These are phyloP conservation scores for Cyprinodon diabolis DNA, from an alignment of 2,797 vertebrate species.

Conservation along the genomic window DNA sequence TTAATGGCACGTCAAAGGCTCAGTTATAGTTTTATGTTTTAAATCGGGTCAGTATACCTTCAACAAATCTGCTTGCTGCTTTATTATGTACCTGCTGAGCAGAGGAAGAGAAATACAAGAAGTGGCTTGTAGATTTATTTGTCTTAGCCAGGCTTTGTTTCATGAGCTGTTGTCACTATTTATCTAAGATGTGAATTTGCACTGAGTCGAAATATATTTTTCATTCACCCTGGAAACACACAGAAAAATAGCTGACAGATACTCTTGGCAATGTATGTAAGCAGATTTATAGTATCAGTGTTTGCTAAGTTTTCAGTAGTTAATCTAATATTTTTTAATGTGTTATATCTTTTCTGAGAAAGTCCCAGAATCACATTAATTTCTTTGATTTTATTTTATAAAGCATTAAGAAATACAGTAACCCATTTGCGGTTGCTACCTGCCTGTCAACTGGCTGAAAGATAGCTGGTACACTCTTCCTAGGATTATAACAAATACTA, in stretches of 20 bases:
- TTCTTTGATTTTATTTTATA: background rate
- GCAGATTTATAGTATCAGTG: background rate
- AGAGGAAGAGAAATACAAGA: background rate
- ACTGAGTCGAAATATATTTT: background rate
- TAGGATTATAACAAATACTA: background rate
- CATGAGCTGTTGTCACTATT: background rate
- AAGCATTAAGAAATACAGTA: background rate
- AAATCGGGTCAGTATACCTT: slow-evolving; percentile 20
- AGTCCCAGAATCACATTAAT: background rate
- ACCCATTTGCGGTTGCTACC: background rate
- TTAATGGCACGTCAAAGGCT: background rate
- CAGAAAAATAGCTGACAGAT: background rate
- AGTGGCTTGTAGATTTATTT: background rate
- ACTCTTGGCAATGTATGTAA: too few relatives aligned
- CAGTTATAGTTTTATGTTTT: background rate
- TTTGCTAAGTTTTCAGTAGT: background rate
- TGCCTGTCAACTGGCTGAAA: background rate
- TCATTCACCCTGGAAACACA: background rate
- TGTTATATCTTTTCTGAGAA: too few relatives aligned
- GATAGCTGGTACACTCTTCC: background rate
- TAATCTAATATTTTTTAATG: too few relatives aligned
- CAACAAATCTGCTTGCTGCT: background rate
- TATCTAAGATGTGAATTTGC: background rate
- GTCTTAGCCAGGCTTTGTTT: background rate
- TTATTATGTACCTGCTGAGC: background rate